A percentile compares a stretch with the other conserved stretches of the same genome.
phyloP scores from a whole-genome alignment of 2,888 invertebrate genomes.

The Tromatobia lineatoria region DNA sequence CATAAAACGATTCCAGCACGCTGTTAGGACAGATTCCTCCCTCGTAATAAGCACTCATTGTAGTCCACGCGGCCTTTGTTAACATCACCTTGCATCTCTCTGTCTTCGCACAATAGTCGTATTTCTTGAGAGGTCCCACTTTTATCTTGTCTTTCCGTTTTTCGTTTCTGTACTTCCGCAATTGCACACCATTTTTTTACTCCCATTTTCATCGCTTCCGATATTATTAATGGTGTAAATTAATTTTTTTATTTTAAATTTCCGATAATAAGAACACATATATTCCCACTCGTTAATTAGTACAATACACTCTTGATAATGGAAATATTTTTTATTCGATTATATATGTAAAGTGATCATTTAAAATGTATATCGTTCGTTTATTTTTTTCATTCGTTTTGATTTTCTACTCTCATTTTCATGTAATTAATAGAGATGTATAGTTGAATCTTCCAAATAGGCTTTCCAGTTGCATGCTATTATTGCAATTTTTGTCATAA shows the following conservation, averaged over 20 bases:
- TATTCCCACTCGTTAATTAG: neutral
- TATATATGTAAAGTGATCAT: neutral
- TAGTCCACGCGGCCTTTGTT: constrained; percentile 68
- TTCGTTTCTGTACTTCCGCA: constrained; percentile 14
- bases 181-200: neutral
- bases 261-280: neutral
- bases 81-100: constrained; percentile 45
- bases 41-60: constrained; percentile 70
- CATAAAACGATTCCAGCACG: constrained; percentile 71
- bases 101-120: constrained; percentile 49
- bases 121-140: constrained; percentile 41
- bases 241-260: neutral
- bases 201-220: neutral
- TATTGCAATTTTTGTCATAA: too few species aligned
- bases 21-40: constrained; percentile 66
- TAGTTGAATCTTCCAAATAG: too few species aligned
- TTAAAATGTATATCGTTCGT: neutral
- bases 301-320: neutral
- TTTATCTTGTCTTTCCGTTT: constrained; percentile 4
- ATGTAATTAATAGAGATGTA: too few species aligned
- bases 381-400: too few species aligned
- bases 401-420: too few species aligned
- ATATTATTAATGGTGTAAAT: neutral
- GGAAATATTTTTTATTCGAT: neutral
- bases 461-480: too few species aligned